A percentile compares a stretch with the other conserved stretches of the same genome.
These are phyloP conservation scores for Loripinus fragilis DNA, from an alignment of 2,888 invertebrate species.

Conservation along the genomic window DNA sequence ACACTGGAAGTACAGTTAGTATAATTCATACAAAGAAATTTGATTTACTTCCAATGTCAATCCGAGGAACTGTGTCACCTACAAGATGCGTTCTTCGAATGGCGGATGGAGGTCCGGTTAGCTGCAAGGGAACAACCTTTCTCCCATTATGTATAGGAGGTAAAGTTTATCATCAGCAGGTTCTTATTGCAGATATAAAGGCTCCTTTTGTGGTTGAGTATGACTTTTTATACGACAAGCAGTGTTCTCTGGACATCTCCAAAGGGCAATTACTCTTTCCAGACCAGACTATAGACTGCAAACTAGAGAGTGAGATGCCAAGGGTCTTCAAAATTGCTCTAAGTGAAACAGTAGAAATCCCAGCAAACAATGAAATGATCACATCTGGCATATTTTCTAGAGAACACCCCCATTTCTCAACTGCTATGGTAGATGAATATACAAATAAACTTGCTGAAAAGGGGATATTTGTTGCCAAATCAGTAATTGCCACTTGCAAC, in stretches of 20 bases:
- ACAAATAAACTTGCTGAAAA: neutral
- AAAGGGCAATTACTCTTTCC: neutral
- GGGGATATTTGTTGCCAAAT: neutral
- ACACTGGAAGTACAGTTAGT: neutral
- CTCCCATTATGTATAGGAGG: neutral
- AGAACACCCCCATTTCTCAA: neutral
- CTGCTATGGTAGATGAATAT: neutral
- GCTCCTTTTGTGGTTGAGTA: neutral
- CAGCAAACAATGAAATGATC: neutral
- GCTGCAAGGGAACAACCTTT: neutral
- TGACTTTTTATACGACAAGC: neutral
- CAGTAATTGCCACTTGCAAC: neutral
- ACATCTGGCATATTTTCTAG: neutral
- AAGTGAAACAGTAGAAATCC: neutral
- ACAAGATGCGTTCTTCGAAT: neutral
- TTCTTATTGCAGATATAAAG: neutral
- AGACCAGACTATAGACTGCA: neutral
- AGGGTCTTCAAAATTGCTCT: neutral
- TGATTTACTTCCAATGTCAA: neutral
- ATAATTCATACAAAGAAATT: slow-evolving; percentile 2
- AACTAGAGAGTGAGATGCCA: slow-evolving; percentile 3
- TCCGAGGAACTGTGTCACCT: neutral
- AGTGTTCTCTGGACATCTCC: neutral
- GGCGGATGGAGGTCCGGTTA: slow-evolving; percentile 13
- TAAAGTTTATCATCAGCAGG: neutral